Conservation (phyloP, 2,797 vertebrate species). For the Peromyscus attwateri region DNA sequence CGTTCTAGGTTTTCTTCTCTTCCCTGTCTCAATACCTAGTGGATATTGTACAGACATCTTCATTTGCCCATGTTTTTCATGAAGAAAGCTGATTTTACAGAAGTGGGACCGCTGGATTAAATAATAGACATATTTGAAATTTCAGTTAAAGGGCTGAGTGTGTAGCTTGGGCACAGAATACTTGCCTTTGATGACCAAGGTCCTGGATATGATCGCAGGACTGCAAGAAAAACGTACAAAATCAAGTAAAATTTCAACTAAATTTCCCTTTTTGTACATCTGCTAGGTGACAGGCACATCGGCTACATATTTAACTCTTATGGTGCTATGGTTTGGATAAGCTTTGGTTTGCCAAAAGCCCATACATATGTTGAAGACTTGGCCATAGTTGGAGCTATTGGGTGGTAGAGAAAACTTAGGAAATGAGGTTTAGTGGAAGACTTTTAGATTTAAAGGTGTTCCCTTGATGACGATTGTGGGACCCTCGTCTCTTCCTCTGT, state of each 20-base stretch:
- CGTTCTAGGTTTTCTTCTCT: background rate
- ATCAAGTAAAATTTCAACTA: constrained; percentile 13
- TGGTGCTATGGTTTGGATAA: background rate
- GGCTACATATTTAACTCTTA: background rate
- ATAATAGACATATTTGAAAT: constrained; percentile 9
- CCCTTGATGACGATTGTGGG: rapidly evolving
- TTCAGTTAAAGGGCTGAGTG: background rate
- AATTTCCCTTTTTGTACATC: background rate
- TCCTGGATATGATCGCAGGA: background rate
- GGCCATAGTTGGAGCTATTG: background rate
- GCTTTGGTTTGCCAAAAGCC: background rate
- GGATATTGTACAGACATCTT: background rate
- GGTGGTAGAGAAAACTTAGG: background rate
- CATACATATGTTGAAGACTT: background rate
- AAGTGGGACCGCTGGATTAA: background rate
- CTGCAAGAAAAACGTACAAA: background rate
- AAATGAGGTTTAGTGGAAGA: background rate
- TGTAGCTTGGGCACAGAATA: background rate
- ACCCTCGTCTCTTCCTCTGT: background rate
- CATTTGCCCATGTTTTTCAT: background rate
- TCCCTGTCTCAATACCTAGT: background rate
- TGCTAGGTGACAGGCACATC: background rate
- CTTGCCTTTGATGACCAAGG: background rate
- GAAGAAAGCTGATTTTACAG: background rate
- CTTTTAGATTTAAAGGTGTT: background rate